Conservation (phyloP, 2,113 vertebrate genomes). For the Barnardius zonarius region DNA sequence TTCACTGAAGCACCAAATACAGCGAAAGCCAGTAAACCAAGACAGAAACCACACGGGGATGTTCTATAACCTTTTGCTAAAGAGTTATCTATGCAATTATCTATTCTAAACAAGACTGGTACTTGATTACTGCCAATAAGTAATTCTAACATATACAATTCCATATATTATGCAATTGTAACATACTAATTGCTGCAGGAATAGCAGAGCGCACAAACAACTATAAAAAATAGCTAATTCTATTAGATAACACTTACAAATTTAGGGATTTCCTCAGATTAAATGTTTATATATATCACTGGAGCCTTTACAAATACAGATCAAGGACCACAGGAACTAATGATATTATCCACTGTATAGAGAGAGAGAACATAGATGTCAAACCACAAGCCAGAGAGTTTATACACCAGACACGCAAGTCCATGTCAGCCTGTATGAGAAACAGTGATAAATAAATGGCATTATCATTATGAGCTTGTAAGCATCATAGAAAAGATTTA, state of each 20-base stretch:
- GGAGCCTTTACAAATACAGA: rapidly evolving
- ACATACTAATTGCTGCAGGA: not conserved
- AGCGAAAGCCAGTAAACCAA: not conserved
- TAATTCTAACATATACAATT: not conserved
- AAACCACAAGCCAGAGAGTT: not conserved
- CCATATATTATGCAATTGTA: not conserved
- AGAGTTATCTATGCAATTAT: not conserved
- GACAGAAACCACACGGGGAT: not conserved
- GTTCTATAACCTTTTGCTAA: not conserved
- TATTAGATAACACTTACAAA: not conserved
- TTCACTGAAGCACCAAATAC: not conserved
- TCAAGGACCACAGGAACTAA: not conserved
- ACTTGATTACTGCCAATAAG: not conserved
- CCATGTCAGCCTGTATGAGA: rapidly evolving
- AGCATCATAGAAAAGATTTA: not conserved
- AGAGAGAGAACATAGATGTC: not conserved
- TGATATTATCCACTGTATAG: not conserved
- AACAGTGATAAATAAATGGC: not conserved
- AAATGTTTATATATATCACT: not conserved
- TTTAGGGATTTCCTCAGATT: not conserved
- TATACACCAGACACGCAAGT: not conserved
- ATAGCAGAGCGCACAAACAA: not conserved
- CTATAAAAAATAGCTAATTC: not conserved
- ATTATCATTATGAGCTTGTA: not conserved
- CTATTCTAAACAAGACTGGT: not conserved